Evolutionary conservation across 35 echinoderm and acorn worm genomes (phyloP), one percentile per base, ranked within the genome.

Genomic region (Anneissia japonica): DNA sequence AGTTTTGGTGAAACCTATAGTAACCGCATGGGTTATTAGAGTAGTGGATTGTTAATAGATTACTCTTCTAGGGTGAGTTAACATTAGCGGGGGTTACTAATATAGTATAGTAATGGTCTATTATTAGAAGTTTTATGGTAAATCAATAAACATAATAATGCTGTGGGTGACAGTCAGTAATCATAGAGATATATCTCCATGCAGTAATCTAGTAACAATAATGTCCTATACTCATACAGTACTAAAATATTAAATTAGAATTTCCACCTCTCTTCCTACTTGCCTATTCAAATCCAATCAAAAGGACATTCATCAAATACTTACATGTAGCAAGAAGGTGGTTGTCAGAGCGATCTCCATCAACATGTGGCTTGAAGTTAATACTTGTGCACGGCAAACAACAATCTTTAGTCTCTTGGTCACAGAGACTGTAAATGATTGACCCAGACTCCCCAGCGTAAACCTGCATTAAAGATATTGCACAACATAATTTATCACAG

Each of bases 321-420:
- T 94, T 89, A 99, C 96, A 99, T 64, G 96, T 99, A 32, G 92
- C 96, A 36, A 99, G 84, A 21, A 99, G 73, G 13, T 94, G 30
- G 56, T 99, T 99, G 0, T 82, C 34, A 28, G 92, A 94, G 83
- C 89, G 94, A 74, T 99, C 96, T 37, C 46, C 86, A 3, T 86
- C 73, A n/a, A 46, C 39, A 37, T 89, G 82, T 46, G 89, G 89
- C 84, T 89, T 93, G 90, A 99, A 99, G 37, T 86, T 86, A 28
- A 99, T 75, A 39, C 96, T 99, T 32, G 96, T 99, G 73, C 96
- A 99, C 29, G 96, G 96, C 37, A 99, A 55, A 84, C 91, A 86
- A 35, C 76, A 32, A 32, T 89, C 88, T 7, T 26, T 35, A 11
- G 86, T 99, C 74, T 99, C 96, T n/a, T 92, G 85, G 39, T 99